Evolutionary conservation across 2,113 vertebrate genomes (phyloP).

Genomic region (Tachysurus vachellii): DNA sequence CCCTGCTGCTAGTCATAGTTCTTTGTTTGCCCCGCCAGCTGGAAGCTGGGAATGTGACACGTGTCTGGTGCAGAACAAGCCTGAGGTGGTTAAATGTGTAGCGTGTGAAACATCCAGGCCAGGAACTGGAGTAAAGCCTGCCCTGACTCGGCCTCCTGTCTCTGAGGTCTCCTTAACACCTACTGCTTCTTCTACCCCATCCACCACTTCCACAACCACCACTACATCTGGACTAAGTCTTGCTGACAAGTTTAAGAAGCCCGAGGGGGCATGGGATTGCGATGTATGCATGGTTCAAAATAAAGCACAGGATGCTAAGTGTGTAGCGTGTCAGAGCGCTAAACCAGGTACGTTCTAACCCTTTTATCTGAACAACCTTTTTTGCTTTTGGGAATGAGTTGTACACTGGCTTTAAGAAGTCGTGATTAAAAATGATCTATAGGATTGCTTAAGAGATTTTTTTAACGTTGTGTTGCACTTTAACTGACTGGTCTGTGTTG

Average conservation of each 20-base stretch:
- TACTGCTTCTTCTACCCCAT: conserved; percentile 66
- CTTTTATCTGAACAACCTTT: background rate
- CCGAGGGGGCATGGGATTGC: conserved; percentile 90
- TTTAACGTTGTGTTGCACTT: background rate
- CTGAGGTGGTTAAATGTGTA: conserved; percentile 87
- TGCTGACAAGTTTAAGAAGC: conserved; percentile 89
- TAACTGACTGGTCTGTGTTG: background rate
- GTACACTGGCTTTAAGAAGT: background rate
- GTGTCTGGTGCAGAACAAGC: conserved; percentile 92
- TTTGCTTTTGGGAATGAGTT: background rate
- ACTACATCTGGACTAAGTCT: conserved; percentile 70
- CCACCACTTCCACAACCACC: conserved; percentile 51
- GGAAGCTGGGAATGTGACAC: conserved; percentile 95
- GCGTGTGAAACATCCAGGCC: conserved; percentile 94
- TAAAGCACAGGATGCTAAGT: conserved; percentile 85
- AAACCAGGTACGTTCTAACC: conserved; percentile 78
- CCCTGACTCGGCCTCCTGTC: conserved; percentile 71
- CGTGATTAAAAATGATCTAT: background rate
- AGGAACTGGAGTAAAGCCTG: conserved; percentile 86
- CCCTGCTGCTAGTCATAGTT: conserved; percentile 61
- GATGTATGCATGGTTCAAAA: conserved; percentile 83
- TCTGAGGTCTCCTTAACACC: conserved; percentile 17
- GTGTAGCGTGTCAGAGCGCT: conserved; percentile 82
- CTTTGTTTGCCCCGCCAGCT: conserved; percentile 78
- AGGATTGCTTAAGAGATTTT: background rate